Conservation (phyloP, 2,797 vertebrate species). For the Tadarida brasiliensis region DNA sequence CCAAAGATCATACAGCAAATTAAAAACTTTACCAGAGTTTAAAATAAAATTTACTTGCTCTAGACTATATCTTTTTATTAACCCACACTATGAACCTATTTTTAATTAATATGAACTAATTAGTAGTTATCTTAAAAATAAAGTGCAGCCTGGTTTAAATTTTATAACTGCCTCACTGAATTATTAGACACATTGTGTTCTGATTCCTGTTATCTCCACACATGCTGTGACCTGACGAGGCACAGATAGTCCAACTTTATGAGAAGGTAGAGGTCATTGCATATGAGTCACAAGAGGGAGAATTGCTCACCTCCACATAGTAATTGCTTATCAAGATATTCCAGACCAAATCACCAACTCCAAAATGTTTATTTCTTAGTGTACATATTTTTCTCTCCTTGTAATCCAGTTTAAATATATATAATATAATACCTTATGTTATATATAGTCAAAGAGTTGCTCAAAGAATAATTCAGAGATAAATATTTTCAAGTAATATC, state of each 20-base stretch:
- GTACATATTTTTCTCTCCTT: background rate
- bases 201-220: too few species aligned
- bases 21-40: background rate
- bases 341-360: background rate
- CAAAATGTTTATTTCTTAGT: background rate
- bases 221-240: background rate
- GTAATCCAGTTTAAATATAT: background rate
- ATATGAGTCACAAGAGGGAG: background rate
- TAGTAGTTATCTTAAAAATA: background rate
- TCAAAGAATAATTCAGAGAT: background rate
- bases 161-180: background rate
- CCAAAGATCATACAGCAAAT: background rate
- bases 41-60: background rate
- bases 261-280: background rate
- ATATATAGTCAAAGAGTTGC: background rate
- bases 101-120: background rate
- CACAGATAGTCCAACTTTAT: background rate
- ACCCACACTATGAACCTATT: background rate
- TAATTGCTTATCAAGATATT: background rate
- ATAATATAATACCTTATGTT: background rate
- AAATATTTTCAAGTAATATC: conserved; percentile 13
- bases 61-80: background rate
- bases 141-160: background rate
- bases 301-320: background rate
- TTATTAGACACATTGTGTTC: background rate